Evolutionary conservation across 2,797 vertebrate genomes (phyloP).

Genomic region (Myotis myotis): DNA sequence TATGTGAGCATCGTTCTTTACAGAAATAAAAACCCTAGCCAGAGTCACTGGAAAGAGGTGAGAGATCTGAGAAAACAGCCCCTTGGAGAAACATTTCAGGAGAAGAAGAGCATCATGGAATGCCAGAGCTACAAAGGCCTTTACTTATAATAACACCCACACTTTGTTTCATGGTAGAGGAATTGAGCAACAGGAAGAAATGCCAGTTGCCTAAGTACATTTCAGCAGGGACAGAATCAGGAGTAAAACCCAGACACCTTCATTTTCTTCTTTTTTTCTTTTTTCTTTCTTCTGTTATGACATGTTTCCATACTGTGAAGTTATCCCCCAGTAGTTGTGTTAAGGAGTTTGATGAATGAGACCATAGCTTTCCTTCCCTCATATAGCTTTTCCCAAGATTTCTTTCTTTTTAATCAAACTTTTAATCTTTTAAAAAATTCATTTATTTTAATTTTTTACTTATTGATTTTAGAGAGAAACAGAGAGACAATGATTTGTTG

Average conservation of each 20-base stretch:
- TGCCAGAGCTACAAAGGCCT: background rate
- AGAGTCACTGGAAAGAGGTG: background rate
- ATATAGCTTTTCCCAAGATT: background rate
- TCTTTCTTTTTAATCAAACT: background rate
- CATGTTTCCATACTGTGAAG: background rate
- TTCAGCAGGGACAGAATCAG: background rate
- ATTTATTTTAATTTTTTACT: background rate
- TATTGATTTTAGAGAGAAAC: background rate
- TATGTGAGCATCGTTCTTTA: background rate
- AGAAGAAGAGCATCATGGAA: no score
- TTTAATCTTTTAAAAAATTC: background rate
- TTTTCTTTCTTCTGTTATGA: background rate
- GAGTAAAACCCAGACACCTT: background rate
- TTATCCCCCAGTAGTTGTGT: background rate
- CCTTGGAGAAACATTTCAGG: background rate
- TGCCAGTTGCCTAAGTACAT: background rate
- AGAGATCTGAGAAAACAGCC: background rate
- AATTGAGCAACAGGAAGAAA: background rate
- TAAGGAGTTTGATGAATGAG: background rate
- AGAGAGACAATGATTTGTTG: background rate
- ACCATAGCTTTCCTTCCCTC: background rate
- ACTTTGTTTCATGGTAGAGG: background rate
- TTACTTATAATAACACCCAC: background rate
- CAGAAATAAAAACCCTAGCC: background rate
- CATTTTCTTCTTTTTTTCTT: background rate